Evolutionary conservation across 2,888 invertebrate genomes (phyloP), one percentile per base, ranked within the genome.

Genomic region (Silvanus unidentatus): DNA sequence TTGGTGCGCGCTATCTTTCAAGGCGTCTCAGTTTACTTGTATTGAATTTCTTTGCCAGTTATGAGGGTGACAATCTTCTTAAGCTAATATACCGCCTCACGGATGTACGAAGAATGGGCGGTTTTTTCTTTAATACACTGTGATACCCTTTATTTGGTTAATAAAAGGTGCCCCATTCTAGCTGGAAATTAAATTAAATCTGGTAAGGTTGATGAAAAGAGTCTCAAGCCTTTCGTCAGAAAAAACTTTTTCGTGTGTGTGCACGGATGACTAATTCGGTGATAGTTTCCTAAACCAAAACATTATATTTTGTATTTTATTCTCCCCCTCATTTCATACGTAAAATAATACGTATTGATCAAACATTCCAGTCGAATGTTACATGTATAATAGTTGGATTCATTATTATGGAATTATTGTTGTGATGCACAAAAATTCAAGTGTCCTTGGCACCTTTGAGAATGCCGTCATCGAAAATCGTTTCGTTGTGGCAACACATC

Each of bases 401-500:
- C 60, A 60, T 60, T 57, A 60, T 62, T 60, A 55, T 57, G 53
- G 52, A 57, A 59, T 60, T 32, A 11, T 32, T 5, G 22, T 5
- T 16, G 6, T 9, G 37, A 37, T 14, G 15, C 12, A 22, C 44
- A 52, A 51, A 53, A 53, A 53, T 22, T 22, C 22, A 22, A 22
- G 22, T 22, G 8, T 22, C 8, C 22, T 22, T 61, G 59, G 59
- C 68, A 69, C 69, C 70, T 69, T 70, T 66, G 56, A 60, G 60
- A 59, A 59, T 55, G 57, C 60, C 55, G 58, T 55, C 57, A 60
- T 63, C 3, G 22, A 3, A 3, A 22, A 22, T 22, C n/a, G n/a
- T n/a, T n/a, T n/a, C n/a, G 22, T 62, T 64, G 62, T 61, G n/a
- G 59, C 62, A 65, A 53, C 11, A n/a, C 11, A 64, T 66, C 66